Base-by-base conservation (phyloP, 2,113 vertebrate species). In the Sinocyclocheilus anshuiensis region DNA sequence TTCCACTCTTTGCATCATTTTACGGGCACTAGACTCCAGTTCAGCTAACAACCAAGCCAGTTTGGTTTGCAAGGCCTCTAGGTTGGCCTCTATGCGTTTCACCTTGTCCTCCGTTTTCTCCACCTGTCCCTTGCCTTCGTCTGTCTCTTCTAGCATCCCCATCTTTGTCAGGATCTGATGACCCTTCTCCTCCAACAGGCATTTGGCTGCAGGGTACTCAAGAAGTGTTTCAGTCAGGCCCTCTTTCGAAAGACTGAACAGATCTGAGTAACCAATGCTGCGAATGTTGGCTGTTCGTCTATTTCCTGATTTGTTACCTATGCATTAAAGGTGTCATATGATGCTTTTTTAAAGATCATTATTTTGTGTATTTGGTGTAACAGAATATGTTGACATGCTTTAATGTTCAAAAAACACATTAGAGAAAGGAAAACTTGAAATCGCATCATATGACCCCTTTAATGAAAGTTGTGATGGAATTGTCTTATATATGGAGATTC, bases 161-260 rank as follows among this genome's bases (percentile, higher is more conserved):
- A 96, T 96, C 90, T 95, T 96, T 71, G 94, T 95, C 83, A 99
- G 94, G 87, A 99, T 98, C 91, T 97, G 95, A 0, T 95, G 91
- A 81, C 98, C 97, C 88, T 97, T 98, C 90, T 96, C 96, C 87
- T 98, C 97, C 94, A 99, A 94, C 61, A 94, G 86, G 0, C 91
- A 74, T 26, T 96, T 96, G 89, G 97, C 97, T 0, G 92, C 87
- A 3, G 98, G 97, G 88, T 97, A 99, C 93, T 98, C 96, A 0
- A 92, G 94, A 65, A 99, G 92, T 48, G 96, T 97, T 20, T 96
- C 95, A 0, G 81, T 93, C 87, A 99, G 93, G 92, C 97, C 96
- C 88, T 97, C 97, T 92, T 99, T 99, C 85, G 96, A 96, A 67
- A 99, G 91, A 90, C 97, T 96, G 93, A 98, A 98, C 0, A 99